A percentile compares a stretch with the other conserved stretches of the same genome.
phyloP scores from a whole-genome alignment of 1,140 invertebrate species.

The Brachionus asplanchnoidis region DNA sequence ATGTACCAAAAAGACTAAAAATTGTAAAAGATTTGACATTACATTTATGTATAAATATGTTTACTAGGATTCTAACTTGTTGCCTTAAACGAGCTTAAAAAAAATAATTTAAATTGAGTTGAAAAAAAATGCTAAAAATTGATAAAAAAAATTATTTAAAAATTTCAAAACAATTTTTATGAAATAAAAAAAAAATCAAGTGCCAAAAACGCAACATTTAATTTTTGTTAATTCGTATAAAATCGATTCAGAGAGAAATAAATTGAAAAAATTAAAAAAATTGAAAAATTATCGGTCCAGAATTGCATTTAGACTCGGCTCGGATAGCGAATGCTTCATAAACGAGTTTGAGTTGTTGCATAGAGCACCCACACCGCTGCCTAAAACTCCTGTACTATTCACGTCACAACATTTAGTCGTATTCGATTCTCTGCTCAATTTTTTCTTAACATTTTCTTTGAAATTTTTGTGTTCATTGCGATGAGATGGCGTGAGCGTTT shows the following conservation, averaged over 20 bases:
- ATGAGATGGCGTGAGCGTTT: background rate
- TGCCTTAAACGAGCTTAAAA: background rate
- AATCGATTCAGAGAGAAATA: constrained; percentile 13
- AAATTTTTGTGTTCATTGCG: background rate
- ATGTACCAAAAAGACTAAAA: background rate
- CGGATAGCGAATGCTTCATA: constrained; percentile 32
- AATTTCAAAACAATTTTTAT: constrained; percentile 24
- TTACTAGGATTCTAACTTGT: background rate
- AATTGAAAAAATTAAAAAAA: background rate
- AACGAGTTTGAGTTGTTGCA: background rate
- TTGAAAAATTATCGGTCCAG: constrained; percentile 3
- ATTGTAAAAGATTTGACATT: background rate
- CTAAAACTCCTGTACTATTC: background rate
- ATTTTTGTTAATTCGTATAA: background rate
- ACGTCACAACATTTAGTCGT: background rate
- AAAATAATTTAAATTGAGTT: background rate
- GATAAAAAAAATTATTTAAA: background rate
- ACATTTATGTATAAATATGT: background rate
- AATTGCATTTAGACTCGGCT: constrained; percentile 30
- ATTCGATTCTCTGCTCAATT: background rate
- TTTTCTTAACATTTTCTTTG: constrained; percentile 27
- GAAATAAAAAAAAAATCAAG: background rate
- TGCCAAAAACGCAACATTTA: background rate
- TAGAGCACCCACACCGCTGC: background rate
- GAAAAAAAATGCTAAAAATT: background rate